These are phyloP conservation scores for Drosophila leontia DNA, from an alignment of 1,140 invertebrate species.

Conservation along the genomic window DNA sequence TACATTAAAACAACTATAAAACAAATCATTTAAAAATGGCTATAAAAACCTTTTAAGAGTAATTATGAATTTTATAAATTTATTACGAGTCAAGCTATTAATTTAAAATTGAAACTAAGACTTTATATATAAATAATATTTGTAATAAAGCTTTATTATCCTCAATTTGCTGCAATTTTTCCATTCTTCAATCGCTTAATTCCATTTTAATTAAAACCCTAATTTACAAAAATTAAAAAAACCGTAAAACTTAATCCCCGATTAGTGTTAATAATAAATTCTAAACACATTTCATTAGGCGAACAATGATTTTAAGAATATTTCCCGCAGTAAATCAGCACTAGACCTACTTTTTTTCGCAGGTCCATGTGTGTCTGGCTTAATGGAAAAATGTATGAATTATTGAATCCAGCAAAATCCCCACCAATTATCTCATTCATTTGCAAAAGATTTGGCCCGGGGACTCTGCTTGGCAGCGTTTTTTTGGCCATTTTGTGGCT, in stretches of 20 bases:
- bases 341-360: not conserved
- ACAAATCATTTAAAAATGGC: not conserved
- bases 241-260: constrained; percentile 1
- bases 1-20: not conserved
- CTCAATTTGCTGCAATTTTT: not conserved
- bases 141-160: not conserved
- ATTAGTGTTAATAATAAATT: constrained; percentile 2
- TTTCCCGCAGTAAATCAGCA: not conserved
- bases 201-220: not conserved
- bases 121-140: not conserved
- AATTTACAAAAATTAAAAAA: not conserved
- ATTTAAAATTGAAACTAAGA: not conserved
- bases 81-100: not conserved
- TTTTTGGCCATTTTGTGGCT: constrained; percentile 56
- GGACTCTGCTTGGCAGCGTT: constrained; percentile 17
- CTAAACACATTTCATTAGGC: not conserved
- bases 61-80: not conserved
- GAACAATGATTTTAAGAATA: constrained; percentile 1
- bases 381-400: constrained; percentile 26
- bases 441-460: constrained; percentile 43
- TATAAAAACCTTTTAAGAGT: not conserved
- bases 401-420: constrained; percentile 38
- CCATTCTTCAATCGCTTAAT: not conserved
- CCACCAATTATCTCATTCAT: constrained; percentile 64
- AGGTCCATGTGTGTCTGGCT: not conserved